These are phyloP conservation scores for Lycia hirtaria DNA, from an alignment of 2,888 invertebrate species.

Conservation along the genomic window DNA sequence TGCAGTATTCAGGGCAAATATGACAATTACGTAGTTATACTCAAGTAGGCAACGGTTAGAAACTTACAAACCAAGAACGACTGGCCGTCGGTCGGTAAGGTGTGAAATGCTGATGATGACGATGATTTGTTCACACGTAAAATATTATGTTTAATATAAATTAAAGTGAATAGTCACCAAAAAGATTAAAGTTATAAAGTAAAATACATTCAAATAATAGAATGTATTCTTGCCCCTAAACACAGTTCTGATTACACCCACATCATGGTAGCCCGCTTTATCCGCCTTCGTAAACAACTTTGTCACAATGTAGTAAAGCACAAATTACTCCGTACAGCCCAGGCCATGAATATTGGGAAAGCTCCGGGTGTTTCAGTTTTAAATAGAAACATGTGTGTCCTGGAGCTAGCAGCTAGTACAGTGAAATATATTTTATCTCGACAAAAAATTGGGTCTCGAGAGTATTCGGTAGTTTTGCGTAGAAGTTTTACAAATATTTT, in stretches of 20 bases:
- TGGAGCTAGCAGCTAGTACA: slow-evolving; percentile 5
- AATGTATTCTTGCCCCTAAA: neutral
- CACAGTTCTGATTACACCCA: slow-evolving; percentile 5
- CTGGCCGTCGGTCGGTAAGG: too few species aligned
- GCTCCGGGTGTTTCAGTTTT: slow-evolving; percentile 35
- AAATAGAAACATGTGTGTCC: slow-evolving; percentile 28
- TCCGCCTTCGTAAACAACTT: slow-evolving; percentile 33
- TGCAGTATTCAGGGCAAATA: too few species aligned
- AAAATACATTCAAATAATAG: too few species aligned
- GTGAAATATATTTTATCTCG: slow-evolving; percentile 4
- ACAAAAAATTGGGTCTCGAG: slow-evolving; percentile 1
- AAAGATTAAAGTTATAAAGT: too few species aligned
- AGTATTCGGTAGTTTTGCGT: neutral
- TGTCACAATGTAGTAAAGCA: slow-evolving; percentile 37
- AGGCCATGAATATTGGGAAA: slow-evolving; percentile 38
- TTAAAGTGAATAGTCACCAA: too few species aligned
- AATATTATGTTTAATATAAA: too few species aligned
- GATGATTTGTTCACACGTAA: too few species aligned
- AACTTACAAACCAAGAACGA: too few species aligned
- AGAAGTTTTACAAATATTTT: neutral
- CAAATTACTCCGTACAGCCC: slow-evolving; percentile 27
- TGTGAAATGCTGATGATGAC: too few species aligned
- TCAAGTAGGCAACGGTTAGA: too few species aligned
- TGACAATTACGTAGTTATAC: too few species aligned
- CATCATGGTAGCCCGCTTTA: slow-evolving; percentile 7